These are phyloP conservation scores for Ryuthela nishihirai DNA, from an alignment of 2,888 invertebrate species.

Conservation along the genomic window DNA sequence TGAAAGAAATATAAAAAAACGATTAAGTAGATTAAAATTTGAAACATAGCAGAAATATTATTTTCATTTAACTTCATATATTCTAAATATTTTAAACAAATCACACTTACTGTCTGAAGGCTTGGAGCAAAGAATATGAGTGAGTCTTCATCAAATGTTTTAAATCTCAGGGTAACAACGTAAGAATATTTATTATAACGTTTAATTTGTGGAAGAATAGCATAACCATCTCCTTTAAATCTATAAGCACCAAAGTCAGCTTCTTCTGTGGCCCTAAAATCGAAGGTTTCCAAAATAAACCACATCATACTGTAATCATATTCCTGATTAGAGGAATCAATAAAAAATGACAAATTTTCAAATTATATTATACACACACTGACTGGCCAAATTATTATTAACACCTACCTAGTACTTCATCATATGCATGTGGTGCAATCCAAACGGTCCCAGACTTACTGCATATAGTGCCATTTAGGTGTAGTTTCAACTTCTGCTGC, in stretches of 20 bases:
- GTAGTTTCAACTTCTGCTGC: no score
- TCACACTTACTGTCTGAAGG: conserved; percentile 53
- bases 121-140: conserved; percentile 79
- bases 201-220: conserved; percentile 63
- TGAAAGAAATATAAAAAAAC: no score
- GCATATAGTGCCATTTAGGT: no score
- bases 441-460: no score
- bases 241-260: conserved; percentile 48
- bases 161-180: conserved; percentile 71
- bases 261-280: conserved; percentile 38
- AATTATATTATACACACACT: neutral
- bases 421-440: no score
- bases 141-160: conserved; percentile 82
- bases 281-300: no score
- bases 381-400: no score
- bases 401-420: no score
- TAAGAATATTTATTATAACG: conserved; percentile 61
- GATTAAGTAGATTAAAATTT: no score
- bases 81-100: conserved; percentile 1
- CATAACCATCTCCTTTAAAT: conserved; percentile 68
- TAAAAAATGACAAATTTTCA: neutral
- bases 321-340: no score
- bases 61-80: neutral
- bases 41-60: no score
- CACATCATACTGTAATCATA: no score